These are phyloP conservation scores for Carassius auratus DNA, from an alignment of 2,113 vertebrate genomes.

Conservation along the genomic window DNA sequence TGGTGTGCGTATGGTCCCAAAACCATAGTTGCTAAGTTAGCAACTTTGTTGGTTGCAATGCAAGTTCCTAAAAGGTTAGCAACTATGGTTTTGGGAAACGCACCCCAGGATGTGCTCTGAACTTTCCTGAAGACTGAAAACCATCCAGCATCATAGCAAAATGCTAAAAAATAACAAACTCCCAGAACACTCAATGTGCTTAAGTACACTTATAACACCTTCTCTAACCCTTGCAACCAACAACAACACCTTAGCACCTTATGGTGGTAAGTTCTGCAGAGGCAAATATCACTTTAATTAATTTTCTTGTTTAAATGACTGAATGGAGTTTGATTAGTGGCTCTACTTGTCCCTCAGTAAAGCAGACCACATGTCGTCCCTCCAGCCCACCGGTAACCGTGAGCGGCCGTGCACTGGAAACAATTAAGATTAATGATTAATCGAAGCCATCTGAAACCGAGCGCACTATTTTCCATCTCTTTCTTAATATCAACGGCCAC, in stretches of 20 bases:
- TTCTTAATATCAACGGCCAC: constrained; percentile 1
- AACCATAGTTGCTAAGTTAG: too few species aligned
- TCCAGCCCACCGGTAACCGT: not conserved
- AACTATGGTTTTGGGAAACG: too few species aligned
- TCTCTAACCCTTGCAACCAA: not conserved
- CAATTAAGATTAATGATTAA: constrained; percentile 53
- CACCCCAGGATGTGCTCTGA: too few species aligned
- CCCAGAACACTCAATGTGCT: not conserved
- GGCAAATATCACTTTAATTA: not conserved
- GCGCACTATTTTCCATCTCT: constrained; percentile 12
- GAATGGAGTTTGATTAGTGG: not conserved
- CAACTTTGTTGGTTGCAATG: too few species aligned
- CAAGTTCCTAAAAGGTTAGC: too few species aligned
- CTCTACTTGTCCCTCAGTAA: not conserved
- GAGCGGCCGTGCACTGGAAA: constrained; percentile 15
- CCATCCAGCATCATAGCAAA: too few species aligned
- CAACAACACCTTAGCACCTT: not conserved
- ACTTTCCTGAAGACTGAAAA: too few species aligned
- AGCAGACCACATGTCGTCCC: not conserved
- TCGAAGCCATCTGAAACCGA: not conserved
- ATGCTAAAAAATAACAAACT: too few species aligned
- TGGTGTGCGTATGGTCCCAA: too few species aligned
- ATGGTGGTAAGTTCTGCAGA: not conserved
- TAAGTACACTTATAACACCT: not conserved
- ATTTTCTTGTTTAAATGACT: not conserved